Conservation (phyloP, 2,888 invertebrate genomes). For the Crossocerus cetratus region DNA sequence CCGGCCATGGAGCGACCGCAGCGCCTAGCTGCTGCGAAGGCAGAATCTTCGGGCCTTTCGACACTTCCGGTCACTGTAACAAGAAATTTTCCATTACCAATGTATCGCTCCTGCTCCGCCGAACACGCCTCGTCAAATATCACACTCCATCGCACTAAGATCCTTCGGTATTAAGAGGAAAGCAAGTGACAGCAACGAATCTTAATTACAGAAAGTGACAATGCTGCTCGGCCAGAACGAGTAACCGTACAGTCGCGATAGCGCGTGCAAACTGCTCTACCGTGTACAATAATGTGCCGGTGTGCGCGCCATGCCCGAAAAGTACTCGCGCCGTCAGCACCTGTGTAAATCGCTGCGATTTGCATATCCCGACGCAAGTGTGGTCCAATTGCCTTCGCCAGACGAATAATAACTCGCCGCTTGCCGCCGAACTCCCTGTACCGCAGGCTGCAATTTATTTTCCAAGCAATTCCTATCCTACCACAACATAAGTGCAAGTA, state of each 20-base stretch:
- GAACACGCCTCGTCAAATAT: too few species aligned
- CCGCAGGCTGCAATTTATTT: background rate
- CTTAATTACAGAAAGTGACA: too few species aligned
- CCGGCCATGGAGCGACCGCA: constrained; percentile 90
- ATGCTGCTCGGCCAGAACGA: too few species aligned
- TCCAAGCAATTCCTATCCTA: constrained; percentile 30
- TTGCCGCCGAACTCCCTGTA: background rate
- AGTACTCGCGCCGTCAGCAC: constrained; percentile 24
- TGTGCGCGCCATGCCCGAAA: constrained; percentile 26
- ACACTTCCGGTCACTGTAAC: constrained; percentile 72
- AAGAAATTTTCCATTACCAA: constrained; percentile 2
- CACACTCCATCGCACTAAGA: too few species aligned
- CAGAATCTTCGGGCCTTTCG: constrained; percentile 81
- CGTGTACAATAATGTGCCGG: too few species aligned
- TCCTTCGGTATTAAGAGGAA: too few species aligned
- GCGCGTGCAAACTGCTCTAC: too few species aligned
- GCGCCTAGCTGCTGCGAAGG: constrained; percentile 88
- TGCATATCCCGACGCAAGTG: constrained; percentile 45
- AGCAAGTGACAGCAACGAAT: too few species aligned
- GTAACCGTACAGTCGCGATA: too few species aligned
- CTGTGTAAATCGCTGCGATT: constrained; percentile 51
- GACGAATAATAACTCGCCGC: constrained; percentile 24
- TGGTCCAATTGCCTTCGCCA: constrained; percentile 20
- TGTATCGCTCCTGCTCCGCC: too few species aligned
- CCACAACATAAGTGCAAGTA: constrained; percentile 22